These are phyloP conservation scores for Phalacrocorax carbo DNA, from an alignment of 2,113 vertebrate genomes.

Conservation along the genomic window DNA sequence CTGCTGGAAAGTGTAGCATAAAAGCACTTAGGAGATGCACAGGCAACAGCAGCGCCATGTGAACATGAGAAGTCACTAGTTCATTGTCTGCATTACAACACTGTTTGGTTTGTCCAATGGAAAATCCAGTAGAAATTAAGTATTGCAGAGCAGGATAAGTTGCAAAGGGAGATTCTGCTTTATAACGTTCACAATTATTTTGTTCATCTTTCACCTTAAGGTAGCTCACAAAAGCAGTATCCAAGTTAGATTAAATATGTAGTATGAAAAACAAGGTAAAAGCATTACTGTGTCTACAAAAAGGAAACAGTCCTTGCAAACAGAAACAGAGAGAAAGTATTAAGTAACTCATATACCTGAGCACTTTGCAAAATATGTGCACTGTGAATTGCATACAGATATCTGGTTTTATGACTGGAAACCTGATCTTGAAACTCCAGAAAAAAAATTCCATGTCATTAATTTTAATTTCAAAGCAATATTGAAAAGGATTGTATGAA, in stretches of 20 bases:
- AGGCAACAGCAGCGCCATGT: not conserved
- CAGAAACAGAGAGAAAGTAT: slow-evolving; percentile 53
- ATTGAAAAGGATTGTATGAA: slow-evolving; percentile 47
- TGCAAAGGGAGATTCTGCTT: not conserved
- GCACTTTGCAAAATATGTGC: slow-evolving; percentile 39
- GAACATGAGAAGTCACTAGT: not conserved
- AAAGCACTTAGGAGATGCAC: not conserved
- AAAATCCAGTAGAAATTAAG: not conserved
- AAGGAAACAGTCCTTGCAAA: slow-evolving; percentile 21
- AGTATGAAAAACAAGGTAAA: slow-evolving; percentile 52
- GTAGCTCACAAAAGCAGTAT: not conserved
- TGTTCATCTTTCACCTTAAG: not conserved
- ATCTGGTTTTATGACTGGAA: slow-evolving; percentile 42
- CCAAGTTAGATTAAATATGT: not conserved
- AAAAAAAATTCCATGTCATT: not conserved
- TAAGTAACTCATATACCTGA: slow-evolving; percentile 72
- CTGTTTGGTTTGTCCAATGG: not conserved
- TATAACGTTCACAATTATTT: not conserved
- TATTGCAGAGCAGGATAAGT: not conserved
- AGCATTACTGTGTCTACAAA: slow-evolving; percentile 26
- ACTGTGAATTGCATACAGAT: slow-evolving; percentile 15
- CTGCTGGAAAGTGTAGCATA: not conserved
- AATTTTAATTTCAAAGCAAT: slow-evolving; percentile 52
- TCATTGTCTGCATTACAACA: not conserved
- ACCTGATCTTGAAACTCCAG: slow-evolving; percentile 31